These are phyloP conservation scores for Lycodopsis pacificus DNA, from an alignment of 2,797 vertebrate species.

Conservation along the genomic window DNA sequence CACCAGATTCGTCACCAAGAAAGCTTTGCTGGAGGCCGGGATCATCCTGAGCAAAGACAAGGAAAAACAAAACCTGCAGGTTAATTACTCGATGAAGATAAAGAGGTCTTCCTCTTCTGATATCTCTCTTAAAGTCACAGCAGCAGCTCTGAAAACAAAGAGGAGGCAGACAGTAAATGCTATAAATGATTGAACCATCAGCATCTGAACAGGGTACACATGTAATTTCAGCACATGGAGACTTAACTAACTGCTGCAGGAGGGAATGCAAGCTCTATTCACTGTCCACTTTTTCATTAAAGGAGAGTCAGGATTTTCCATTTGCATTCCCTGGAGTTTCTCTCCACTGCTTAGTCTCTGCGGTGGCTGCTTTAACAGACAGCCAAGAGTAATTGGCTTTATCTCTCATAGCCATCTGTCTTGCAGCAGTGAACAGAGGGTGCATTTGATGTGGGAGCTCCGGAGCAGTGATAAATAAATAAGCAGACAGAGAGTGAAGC, in stretches of 20 bases:
- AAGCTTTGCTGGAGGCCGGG: constrained; percentile 92
- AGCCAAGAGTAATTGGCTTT: constrained; percentile 68
- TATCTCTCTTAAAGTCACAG: neutral
- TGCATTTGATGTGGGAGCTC: constrained; percentile 51
- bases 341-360: constrained; percentile 17
- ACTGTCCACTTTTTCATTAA: constrained; percentile 21
- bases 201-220: constrained; percentile 16
- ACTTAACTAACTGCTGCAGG: constrained; percentile 8
- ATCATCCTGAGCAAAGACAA: constrained; percentile 89
- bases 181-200: constrained; percentile 9
- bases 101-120: neutral
- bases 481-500: constrained; percentile 24
- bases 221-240: constrained; percentile 20
- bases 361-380: constrained; percentile 44
- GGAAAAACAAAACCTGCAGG: constrained; percentile 13
- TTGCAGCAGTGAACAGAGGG: constrained; percentile 55
- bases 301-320: constrained; percentile 14
- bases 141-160: neutral
- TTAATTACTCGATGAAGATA: constrained; percentile 17
- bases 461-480: constrained; percentile 47
- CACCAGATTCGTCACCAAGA: constrained; percentile 93
- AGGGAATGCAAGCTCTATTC: constrained; percentile 1
- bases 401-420: constrained; percentile 75
- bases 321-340: constrained; percentile 43
- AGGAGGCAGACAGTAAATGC: neutral